Conservation (phyloP, 2,888 invertebrate genomes). For the Drosophila conformis region DNA sequence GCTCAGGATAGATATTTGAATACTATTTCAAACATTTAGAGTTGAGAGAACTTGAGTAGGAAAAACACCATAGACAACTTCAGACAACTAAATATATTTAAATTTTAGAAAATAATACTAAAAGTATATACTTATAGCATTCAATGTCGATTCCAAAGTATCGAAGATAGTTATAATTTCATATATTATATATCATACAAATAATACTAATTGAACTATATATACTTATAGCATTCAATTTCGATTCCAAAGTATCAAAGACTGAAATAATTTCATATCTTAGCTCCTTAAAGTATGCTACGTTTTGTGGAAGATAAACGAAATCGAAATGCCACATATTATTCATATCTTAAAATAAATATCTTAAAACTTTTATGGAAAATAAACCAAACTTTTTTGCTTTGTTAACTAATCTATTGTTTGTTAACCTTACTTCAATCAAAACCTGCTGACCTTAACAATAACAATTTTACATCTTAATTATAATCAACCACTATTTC, state of each 20-base stretch:
- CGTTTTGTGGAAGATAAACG: neutral
- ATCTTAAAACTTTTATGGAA: neutral
- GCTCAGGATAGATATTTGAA: too few relatives aligned
- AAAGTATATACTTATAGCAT: neutral
- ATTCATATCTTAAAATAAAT: neutral
- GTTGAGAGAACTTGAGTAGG: neutral
- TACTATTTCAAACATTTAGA: neutral
- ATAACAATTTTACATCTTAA: neutral
- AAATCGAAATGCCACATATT: neutral
- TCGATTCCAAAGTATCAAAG: neutral
- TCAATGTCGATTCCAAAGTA: neutral
- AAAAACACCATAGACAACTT: neutral
- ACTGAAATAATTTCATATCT: neutral
- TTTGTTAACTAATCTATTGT: neutral
- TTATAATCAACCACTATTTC: neutral
- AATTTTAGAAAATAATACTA: neutral
- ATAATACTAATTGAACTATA: neutral
- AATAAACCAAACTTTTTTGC: neutral
- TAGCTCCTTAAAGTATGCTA: neutral
- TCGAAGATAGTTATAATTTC: neutral
- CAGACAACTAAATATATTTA: neutral
- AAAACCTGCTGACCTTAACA: neutral
- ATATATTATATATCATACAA: neutral
- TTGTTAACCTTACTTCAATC: neutral
- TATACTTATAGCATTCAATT: neutral